These are phyloP conservation scores for Heterocephalus glaber DNA, from an alignment of 2,113 vertebrate genomes.

Conservation along the genomic window DNA sequence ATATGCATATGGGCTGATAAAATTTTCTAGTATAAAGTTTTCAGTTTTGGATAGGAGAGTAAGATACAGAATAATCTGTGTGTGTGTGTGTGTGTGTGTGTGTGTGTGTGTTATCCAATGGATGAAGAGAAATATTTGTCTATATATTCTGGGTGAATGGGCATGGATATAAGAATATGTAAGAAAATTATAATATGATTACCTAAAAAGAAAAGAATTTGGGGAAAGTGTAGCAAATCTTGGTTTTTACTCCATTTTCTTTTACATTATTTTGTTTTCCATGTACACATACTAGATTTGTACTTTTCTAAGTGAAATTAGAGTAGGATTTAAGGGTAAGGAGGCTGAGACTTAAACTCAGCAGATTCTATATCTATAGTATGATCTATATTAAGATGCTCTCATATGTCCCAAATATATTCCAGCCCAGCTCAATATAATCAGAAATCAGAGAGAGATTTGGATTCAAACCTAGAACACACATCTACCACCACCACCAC, in stretches of 20 bases:
- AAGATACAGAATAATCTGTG: not conserved
- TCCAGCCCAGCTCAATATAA: not conserved
- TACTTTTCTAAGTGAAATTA: not conserved
- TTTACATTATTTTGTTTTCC: not conserved
- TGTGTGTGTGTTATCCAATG: not conserved
- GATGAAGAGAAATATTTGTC: not conserved
- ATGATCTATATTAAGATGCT: not conserved
- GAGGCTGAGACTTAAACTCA: not conserved
- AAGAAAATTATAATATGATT: not conserved
- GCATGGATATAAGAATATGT: not conserved
- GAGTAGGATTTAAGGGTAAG: not conserved
- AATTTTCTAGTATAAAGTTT: not conserved
- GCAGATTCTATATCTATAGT: not conserved
- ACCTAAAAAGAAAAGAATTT: not conserved
- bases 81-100: not conserved
- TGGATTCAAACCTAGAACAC: not conserved
- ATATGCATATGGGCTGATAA: not conserved
- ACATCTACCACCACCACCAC: not conserved
- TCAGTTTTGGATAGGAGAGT: fast-evolving
- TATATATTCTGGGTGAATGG: not conserved
- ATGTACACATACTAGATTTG: not conserved
- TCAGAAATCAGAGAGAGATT: not conserved
- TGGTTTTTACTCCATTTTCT: not conserved
- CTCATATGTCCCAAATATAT: not conserved
- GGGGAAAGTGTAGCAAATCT: not conserved